Percentiles rank a stretch among this genome's conserved stretches.
phyloP scores from a whole-genome alignment of 2,797 vertebrate species.

The Cephalopachus bancanus region DNA sequence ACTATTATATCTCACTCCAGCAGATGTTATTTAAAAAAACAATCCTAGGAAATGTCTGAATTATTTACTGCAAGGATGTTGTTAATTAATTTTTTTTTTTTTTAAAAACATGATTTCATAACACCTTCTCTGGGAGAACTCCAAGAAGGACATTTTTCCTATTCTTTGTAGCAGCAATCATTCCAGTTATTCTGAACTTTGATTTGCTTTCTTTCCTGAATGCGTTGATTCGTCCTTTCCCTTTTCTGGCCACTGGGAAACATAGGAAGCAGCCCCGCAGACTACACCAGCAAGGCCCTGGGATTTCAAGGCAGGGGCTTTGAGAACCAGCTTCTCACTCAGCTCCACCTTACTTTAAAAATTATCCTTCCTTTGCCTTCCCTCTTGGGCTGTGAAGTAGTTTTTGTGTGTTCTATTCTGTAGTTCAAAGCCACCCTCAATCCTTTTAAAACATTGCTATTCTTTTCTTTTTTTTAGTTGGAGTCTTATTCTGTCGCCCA shows the following conservation, averaged over 20 bases:
- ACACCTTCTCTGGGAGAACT: background rate
- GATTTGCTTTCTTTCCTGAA: background rate
- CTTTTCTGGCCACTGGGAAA: background rate
- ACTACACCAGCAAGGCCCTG: background rate
- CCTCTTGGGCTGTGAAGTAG: background rate
- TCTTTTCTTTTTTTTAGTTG: background rate
- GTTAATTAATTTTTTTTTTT: background rate
- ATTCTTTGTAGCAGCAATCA: conserved; percentile 10
- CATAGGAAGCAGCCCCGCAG: background rate
- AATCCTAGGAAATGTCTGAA: background rate
- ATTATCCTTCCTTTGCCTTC: background rate
- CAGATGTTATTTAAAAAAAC: background rate
- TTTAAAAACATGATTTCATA: background rate
- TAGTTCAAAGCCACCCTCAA: background rate
- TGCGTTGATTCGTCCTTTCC: background rate
- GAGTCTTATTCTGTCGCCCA: background rate
- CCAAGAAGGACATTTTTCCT: background rate
- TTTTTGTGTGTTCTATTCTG: background rate
- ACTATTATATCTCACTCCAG: background rate
- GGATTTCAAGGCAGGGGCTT: background rate
- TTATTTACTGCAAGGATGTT: background rate
- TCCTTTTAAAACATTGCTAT: background rate
- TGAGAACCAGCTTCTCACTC: background rate
- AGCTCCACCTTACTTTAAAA: background rate
- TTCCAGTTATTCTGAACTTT: background rate